phyloP scores from a whole-genome alignment of 2,888 invertebrate species.

The Cheilosia pagana region DNA sequence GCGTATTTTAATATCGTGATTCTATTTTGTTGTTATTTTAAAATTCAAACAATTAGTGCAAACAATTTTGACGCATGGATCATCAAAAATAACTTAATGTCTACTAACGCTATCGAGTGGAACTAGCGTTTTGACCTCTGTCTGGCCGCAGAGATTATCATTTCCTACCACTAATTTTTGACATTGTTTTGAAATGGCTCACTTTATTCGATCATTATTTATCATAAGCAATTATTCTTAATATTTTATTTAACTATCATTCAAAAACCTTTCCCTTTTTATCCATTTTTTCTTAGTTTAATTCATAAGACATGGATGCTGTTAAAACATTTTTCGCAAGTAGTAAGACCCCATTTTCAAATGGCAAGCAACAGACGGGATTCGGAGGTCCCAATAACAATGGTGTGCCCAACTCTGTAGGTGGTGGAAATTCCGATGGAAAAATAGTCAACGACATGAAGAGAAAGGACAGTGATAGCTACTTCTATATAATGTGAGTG shows the following conservation, averaged over 20 bases:
- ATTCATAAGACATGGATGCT: conserved; percentile 78
- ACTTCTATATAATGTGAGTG: conserved; percentile 83
- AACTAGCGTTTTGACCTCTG: too few species aligned
- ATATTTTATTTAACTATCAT: neutral
- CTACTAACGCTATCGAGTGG: too few species aligned
- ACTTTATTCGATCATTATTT: too few species aligned
- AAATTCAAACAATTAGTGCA: too few species aligned
- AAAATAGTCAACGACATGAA: conserved; percentile 77
- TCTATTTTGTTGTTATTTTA: too few species aligned
- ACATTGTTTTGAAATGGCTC: too few species aligned
- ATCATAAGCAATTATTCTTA: neutral
- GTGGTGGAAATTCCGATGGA: conserved; percentile 73
- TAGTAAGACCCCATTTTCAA: conserved; percentile 76
- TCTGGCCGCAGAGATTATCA: too few species aligned
- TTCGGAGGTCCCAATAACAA: conserved; percentile 46
- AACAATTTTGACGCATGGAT: too few species aligned
- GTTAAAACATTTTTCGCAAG: conserved; percentile 80
- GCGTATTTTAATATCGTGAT: too few species aligned
- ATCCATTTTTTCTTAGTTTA: conserved; percentile 30
- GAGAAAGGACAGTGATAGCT: conserved; percentile 81
- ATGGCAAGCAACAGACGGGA: conserved; percentile 76
- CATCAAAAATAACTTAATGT: too few species aligned
- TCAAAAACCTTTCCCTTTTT: neutral
- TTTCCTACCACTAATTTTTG: too few species aligned
- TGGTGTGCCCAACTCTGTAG: conserved; percentile 70